phyloP scores from a whole-genome alignment of 2,113 vertebrate species.

The Vulpes ferrilata region DNA sequence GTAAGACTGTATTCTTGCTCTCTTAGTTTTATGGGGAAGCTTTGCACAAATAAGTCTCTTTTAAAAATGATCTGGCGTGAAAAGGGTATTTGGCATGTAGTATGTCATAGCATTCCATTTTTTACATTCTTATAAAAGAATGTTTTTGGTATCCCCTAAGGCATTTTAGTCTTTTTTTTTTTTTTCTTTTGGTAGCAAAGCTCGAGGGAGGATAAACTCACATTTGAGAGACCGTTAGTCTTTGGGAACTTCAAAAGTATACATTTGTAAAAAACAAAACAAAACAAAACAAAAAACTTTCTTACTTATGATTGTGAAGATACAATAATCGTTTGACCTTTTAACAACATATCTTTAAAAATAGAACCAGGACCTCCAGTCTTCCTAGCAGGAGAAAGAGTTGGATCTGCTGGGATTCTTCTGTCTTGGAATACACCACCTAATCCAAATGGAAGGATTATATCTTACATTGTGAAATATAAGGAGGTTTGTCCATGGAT shows the following conservation, averaged over 20 bases:
- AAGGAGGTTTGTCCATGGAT: constrained; percentile 97
- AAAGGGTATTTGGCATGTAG: constrained; percentile 70
- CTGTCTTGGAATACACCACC: constrained; percentile 93
- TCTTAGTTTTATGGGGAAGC: constrained; percentile 46
- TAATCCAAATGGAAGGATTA: constrained; percentile 89
- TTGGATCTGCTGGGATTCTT: constrained; percentile 97
- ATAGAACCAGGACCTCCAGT: constrained; percentile 91
- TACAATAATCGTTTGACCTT: background rate
- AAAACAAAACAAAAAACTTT: background rate
- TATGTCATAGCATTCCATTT: constrained; percentile 77
- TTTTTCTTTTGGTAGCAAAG: constrained; percentile 58
- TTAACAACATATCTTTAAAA: constrained; percentile 58
- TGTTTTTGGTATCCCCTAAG: constrained; percentile 78
- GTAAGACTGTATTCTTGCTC: background rate
- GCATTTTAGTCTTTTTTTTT: constrained; percentile 71
- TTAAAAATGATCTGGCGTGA: constrained; percentile 67
- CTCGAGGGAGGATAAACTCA: constrained; percentile 51
- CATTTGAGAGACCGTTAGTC: background rate
- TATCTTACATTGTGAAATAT: constrained; percentile 94
- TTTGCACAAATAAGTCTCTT: constrained; percentile 54
- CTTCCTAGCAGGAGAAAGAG: constrained; percentile 93
- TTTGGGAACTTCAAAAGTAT: constrained; percentile 39
- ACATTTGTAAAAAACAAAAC: background rate
- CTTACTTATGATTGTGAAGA: constrained; percentile 29
- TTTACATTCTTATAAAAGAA: constrained; percentile 84